phyloP scores from a whole-genome alignment of 2,888 invertebrate genomes.

The Anaspis maculata region DNA sequence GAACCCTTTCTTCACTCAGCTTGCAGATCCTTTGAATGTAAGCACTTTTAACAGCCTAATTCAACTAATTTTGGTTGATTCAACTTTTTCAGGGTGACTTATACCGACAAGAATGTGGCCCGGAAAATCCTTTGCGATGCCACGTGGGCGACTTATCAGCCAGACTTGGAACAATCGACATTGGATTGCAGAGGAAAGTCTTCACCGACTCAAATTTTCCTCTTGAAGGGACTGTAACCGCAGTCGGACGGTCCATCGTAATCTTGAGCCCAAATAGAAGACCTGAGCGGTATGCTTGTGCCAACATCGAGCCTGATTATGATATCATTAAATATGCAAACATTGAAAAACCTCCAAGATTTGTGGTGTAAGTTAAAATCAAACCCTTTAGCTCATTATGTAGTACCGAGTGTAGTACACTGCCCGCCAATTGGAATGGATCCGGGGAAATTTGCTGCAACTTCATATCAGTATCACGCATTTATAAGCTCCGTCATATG shows the following conservation, averaged over 20 bases:
- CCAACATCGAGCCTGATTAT: constrained; percentile 84
- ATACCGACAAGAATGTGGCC: constrained; percentile 79
- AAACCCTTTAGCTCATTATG: too few relatives aligned
- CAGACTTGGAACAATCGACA: constrained; percentile 71
- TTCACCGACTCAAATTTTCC: constrained; percentile 84
- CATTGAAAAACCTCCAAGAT: constrained; percentile 77
- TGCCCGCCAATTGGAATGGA: constrained; percentile 1
- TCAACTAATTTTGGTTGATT: background rate
- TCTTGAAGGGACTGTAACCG: constrained; percentile 65
- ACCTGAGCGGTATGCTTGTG: constrained; percentile 72
- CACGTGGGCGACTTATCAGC: constrained; percentile 86
- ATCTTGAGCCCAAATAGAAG: constrained; percentile 69
- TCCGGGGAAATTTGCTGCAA: too few relatives aligned
- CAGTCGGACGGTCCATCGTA: constrained; percentile 78
- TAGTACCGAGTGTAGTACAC: too few relatives aligned
- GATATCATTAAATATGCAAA: constrained; percentile 86
- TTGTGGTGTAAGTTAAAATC: constrained; percentile 63
- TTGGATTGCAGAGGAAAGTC: constrained; percentile 69
- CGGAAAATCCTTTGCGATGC: constrained; percentile 81
- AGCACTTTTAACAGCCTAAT: constrained; percentile 29
- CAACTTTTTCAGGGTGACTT: constrained; percentile 57
- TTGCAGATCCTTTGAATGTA: constrained; percentile 84
- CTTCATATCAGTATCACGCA: too few relatives aligned
- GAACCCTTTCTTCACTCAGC: constrained; percentile 86
- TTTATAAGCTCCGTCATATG: too few relatives aligned